Evolutionary conservation across 1,140 invertebrate species (phyloP), one percentile per base, ranked within the genome.

Genomic region (Drosophila sproati): DNA sequence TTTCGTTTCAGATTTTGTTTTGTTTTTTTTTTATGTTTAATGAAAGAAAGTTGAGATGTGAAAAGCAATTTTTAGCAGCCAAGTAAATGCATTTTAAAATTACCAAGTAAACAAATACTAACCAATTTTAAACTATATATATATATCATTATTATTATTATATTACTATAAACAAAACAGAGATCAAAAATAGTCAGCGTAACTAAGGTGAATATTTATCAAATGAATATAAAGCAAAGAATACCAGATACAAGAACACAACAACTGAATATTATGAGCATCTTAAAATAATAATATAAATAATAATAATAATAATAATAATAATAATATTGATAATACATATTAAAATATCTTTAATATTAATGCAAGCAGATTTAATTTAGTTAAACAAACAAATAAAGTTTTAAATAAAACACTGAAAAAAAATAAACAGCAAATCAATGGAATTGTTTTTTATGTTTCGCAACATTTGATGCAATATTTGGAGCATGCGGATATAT

Each of bases 331-430:
- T 51, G 7, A 72, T 39, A 72, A 57, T 35, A 32, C 35, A 35
- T 32, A 62, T 54, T 45, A 57, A 43, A 76, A 72, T 72, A 70
- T 70, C 59, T 32, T 59, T 75, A 71, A 54, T 63, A 70, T 59
- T 71, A 63, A 70, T 77, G 80, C 69, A 64, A 73, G 72, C 77
- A 61, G 73, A 63, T 51, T 63, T 64, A 83, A 80, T 80, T 74
- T 81, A 85, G 64, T 69, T 57, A 85, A 80, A 70, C 68, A 76
- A 83, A 78, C 66, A 83, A 82, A 90, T 86, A 61, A 73, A 69
- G 80, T 77, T 64, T 75, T 76, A 71, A 80, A 82, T 54, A 80
- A 75, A 78, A 70, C 64, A 77, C 74, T 72, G 64, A 77, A 59
- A 45, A 72, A 57, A 67, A 61, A 31, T 10, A 3, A 57, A 32